Conservation (phyloP, 2,888 invertebrate species). For the Bombylius major region DNA sequence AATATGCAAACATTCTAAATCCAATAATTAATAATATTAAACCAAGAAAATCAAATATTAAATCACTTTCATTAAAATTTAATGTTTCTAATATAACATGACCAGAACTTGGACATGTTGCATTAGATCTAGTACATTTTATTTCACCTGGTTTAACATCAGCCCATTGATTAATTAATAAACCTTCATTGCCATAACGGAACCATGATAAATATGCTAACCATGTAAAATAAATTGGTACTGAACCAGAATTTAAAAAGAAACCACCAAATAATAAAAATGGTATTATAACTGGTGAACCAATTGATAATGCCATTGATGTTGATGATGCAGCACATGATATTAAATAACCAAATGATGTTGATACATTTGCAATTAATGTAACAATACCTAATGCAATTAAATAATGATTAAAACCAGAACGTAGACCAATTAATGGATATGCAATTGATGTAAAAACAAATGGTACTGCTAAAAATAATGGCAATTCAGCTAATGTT, state of each 20-base stretch:
- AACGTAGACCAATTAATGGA: slow-evolving; percentile 77
- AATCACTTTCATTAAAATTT: slow-evolving; percentile 59
- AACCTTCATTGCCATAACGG: slow-evolving; percentile 79
- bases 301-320: slow-evolving; percentile 79
- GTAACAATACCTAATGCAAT: slow-evolving; percentile 59
- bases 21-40: slow-evolving; percentile 56
- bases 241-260: slow-evolving; percentile 82
- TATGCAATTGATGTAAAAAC: slow-evolving; percentile 74
- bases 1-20: slow-evolving; percentile 64
- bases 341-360: slow-evolving; percentile 84
- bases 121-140: slow-evolving; percentile 57
- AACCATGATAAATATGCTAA: slow-evolving; percentile 85
- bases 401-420: slow-evolving; percentile 54
- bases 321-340: slow-evolving; percentile 74
- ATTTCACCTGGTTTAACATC: slow-evolving; percentile 60
- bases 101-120: slow-evolving; percentile 67
- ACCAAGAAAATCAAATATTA: slow-evolving; percentile 57
- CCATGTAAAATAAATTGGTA: slow-evolving; percentile 75
- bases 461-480: slow-evolving; percentile 70
- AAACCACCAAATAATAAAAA: slow-evolving; percentile 92
- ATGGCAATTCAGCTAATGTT: slow-evolving; percentile 77
- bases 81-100: slow-evolving; percentile 63
- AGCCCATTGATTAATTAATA: slow-evolving; percentile 80
- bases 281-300: slow-evolving; percentile 85
- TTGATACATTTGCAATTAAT: slow-evolving; percentile 77